Percentiles rank a stretch among this genome's conserved stretches.
Evolutionary conservation across 2,113 vertebrate genomes (phyloP).

Genomic region (Cynocephalus volans): DNA sequence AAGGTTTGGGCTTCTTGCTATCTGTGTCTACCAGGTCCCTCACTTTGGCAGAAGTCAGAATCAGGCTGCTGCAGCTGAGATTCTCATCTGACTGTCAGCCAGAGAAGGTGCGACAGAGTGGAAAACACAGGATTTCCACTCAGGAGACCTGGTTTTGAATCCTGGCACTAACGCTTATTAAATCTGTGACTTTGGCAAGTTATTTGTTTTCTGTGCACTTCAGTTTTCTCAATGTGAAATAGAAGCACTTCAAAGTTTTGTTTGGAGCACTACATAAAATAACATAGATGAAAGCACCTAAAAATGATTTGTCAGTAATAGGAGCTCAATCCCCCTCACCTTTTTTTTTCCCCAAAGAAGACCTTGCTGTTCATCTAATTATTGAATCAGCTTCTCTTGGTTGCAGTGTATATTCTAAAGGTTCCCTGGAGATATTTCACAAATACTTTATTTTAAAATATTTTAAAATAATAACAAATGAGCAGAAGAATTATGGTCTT

Average conservation of each 20-base stretch:
- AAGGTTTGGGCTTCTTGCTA: neutral
- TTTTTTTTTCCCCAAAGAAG: neutral
- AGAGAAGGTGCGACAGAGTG: neutral
- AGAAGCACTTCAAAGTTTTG: conserved; percentile 17
- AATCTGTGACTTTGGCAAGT: conserved; percentile 11
- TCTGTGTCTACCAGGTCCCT: neutral
- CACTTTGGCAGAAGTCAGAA: conserved; percentile 25
- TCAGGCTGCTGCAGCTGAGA: neutral
- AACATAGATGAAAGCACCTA: neutral
- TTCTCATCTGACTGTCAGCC: neutral
- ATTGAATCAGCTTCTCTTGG: neutral
- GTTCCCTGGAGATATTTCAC: neutral
- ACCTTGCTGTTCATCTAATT: neutral
- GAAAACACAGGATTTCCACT: neutral
- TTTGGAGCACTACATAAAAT: conserved; percentile 18
- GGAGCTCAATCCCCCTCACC: no score
- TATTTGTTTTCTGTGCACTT: conserved; percentile 24
- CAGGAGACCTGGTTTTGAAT: conserved; percentile 31
- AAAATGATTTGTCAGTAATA: neutral
- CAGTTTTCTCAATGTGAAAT: conserved; percentile 42
- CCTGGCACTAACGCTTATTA: neutral
- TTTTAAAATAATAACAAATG: conserved; percentile 36
- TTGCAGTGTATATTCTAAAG: neutral
- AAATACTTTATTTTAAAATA: conserved; percentile 35
- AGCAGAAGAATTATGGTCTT: neutral